Percentiles rank a stretch among this genome's conserved stretches.
Conservation (phyloP, 2,888 invertebrate genomes). For the Apamea anceps region DNA sequence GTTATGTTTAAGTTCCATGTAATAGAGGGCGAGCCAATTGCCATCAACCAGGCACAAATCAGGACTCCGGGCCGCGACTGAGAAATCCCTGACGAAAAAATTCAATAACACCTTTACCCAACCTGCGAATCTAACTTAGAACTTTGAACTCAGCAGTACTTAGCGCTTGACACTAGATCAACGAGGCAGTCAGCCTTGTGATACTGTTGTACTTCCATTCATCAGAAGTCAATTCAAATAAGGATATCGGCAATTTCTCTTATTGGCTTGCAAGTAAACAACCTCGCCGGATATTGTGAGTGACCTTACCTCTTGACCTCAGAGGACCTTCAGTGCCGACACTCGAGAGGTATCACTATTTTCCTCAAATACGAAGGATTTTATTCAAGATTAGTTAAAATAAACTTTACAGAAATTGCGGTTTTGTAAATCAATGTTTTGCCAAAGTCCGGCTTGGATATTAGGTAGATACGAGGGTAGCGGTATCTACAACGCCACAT, state of each 20-base stretch:
- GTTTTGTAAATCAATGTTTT: neutral
- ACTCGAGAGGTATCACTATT: slow-evolving; percentile 35
- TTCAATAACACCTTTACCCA: neutral
- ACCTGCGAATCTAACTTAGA: neutral
- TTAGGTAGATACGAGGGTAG: neutral
- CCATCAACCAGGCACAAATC: no score
- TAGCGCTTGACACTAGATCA: neutral
- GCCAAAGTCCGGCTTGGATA: neutral
- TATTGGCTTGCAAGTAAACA: slow-evolving; percentile 32
- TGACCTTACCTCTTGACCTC: slow-evolving; percentile 46
- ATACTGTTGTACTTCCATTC: neutral
- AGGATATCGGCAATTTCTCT: slow-evolving; percentile 29
- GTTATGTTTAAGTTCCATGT: no score
- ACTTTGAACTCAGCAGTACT: neutral
- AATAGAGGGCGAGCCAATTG: no score
- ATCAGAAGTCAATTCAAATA: slow-evolving; percentile 28
- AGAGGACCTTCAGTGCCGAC: slow-evolving; percentile 29
- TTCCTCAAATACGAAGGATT: slow-evolving; percentile 37
- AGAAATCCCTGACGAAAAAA: no score
- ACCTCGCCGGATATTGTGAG: slow-evolving; percentile 30
- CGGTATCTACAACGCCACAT: no score
- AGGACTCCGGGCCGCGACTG: no score
- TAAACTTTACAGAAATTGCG: neutral
- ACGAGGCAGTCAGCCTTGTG: neutral
- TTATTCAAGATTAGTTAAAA: slow-evolving; percentile 10